A percentile compares a stretch with the other conserved stretches of the same genome.
These are phyloP conservation scores for Acropora tenuis DNA, from an alignment of 64 coral and sea anemone genomes.

Conservation along the genomic window DNA sequence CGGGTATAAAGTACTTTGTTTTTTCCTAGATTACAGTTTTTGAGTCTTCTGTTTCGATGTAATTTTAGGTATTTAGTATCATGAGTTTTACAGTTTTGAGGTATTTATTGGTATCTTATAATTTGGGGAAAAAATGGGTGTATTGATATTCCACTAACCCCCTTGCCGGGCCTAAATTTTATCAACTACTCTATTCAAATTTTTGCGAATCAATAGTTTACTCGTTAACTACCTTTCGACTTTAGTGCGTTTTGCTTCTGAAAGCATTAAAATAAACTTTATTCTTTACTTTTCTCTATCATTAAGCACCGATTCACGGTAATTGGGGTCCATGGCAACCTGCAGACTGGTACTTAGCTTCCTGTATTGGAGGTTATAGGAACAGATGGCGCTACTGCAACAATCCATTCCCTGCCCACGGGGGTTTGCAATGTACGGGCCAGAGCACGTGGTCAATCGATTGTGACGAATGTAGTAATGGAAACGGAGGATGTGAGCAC, in stretches of 20 bases:
- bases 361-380: neutral
- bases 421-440: neutral
- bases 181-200: too few relatives aligned
- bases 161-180: too few relatives aligned
- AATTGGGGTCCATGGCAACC: slow-evolving; percentile 24
- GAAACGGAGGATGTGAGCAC: slow-evolving; percentile 43
- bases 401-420: slow-evolving; percentile 37
- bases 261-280: too few relatives aligned
- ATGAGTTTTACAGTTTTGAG: too few relatives aligned
- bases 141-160: too few relatives aligned
- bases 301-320: slow-evolving; percentile 16
- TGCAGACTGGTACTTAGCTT: neutral
- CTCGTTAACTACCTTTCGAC: neutral
- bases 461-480: slow-evolving; percentile 20
- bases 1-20: too few relatives aligned
- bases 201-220: neutral
- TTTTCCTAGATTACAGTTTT: too few relatives aligned
- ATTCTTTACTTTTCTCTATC: neutral
- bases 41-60: too few relatives aligned
- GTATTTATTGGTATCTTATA: too few relatives aligned
- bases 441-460: neutral
- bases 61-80: too few relatives aligned
- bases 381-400: slow-evolving; percentile 3
- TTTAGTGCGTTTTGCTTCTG: neutral
- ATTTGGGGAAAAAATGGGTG: too few relatives aligned